phyloP scores from a whole-genome alignment of 1,140 invertebrate genomes.

The Choristoneura fumiferana region DNA sequence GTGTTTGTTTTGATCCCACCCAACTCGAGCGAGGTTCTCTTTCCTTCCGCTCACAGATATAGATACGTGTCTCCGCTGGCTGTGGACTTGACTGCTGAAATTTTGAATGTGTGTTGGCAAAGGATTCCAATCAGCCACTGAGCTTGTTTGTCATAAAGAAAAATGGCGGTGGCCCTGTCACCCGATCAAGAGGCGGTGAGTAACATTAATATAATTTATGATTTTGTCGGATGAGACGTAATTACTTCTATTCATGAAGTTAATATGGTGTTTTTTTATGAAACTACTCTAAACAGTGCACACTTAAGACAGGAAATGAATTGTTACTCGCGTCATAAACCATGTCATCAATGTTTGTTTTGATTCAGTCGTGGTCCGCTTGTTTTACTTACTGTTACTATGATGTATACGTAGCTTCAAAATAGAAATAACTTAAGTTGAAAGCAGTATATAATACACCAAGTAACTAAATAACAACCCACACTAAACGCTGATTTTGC shows the following conservation, averaged over 20 bases:
- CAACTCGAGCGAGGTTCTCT: neutral
- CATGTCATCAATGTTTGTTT: slow-evolving; percentile 75
- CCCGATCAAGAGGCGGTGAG: slow-evolving; percentile 85
- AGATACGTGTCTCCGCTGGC: neutral
- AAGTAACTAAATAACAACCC: no score
- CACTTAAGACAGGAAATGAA: slow-evolving; percentile 16
- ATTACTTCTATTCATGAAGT: neutral
- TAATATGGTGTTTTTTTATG: neutral
- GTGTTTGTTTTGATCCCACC: neutral
- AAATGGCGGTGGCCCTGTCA: slow-evolving; percentile 84
- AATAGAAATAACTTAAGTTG: no score
- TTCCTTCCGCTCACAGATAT: no score
- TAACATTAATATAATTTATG: slow-evolving; percentile 42
- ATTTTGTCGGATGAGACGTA: neutral
- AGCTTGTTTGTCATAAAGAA: slow-evolving; percentile 32
- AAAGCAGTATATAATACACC: no score
- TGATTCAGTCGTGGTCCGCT: slow-evolving; percentile 43
- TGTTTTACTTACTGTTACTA: slow-evolving; percentile 1
- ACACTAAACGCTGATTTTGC: no score
- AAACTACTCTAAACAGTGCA: neutral
- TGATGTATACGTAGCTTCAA: neutral
- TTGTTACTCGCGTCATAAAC: slow-evolving; percentile 44
- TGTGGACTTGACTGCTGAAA: neutral
- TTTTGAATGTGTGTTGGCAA: slow-evolving; percentile 10
- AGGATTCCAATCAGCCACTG: slow-evolving; percentile 12